These are phyloP conservation scores for Brachionus plicatilis DNA, from an alignment of 1,140 invertebrate genomes.

Conservation along the genomic window DNA sequence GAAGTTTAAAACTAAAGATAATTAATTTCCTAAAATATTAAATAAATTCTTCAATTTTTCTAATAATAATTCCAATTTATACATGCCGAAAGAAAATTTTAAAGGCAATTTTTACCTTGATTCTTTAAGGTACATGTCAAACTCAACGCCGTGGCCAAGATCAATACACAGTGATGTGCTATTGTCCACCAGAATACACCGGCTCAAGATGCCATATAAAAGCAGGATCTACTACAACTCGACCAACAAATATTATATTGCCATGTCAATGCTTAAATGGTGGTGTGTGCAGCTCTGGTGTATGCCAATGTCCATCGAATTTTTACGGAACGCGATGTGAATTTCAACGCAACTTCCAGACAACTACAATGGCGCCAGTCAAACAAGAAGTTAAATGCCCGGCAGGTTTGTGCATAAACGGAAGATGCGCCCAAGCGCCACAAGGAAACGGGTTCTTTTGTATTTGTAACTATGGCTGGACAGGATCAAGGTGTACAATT, in stretches of 20 bases:
- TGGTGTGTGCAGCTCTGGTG: not conserved
- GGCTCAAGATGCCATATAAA: constrained; percentile 23
- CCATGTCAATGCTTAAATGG: constrained; percentile 26
- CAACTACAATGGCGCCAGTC: not conserved
- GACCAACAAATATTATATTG: not conserved
- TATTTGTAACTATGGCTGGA: constrained; percentile 29
- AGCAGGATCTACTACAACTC: not conserved
- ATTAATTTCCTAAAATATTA: too few relatives aligned
- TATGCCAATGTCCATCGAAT: constrained; percentile 24
- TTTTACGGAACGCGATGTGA: constrained; percentile 31
- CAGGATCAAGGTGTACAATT: constrained; percentile 23
- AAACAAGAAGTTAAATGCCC: constrained; percentile 1
- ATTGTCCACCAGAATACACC: constrained; percentile 10
- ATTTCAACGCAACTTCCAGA: not conserved
- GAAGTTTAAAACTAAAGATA: too few relatives aligned
- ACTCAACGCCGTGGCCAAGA: not conserved
- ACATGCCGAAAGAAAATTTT: too few relatives aligned
- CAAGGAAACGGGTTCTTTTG: constrained; percentile 14
- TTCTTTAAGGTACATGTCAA: not conserved
- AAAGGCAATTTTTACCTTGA: too few relatives aligned
- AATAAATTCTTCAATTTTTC: too few relatives aligned
- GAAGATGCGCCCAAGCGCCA: not conserved
- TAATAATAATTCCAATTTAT: too few relatives aligned
- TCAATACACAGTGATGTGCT: constrained; percentile 34
- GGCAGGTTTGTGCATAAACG: not conserved